Conservation (phyloP, 2,888 invertebrate genomes). For the Lithodes maja region DNA sequence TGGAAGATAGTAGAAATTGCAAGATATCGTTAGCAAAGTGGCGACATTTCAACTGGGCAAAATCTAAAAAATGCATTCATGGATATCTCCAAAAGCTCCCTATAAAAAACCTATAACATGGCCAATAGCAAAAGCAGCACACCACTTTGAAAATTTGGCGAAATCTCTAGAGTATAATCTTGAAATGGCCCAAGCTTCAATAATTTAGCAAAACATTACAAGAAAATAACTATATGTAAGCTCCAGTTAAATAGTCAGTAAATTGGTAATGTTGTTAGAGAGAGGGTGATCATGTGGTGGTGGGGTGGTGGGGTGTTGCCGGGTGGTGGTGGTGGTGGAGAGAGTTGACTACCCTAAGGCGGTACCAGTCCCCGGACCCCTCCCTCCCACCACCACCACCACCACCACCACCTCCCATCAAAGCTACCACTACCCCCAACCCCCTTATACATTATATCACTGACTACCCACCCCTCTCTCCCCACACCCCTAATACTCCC, state of each 20-base stretch:
- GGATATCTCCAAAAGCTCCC: no score
- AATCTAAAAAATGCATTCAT: no score
- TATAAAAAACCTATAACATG: no score
- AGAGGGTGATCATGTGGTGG: background rate
- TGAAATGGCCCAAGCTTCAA: no score
- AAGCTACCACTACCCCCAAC: background rate
- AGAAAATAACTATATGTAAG: background rate
- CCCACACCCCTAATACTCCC: no score
- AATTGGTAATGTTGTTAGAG: no score
- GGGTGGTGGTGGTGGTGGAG: background rate
- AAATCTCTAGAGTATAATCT: background rate
- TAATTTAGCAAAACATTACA: background rate
- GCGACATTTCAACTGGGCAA: no score
- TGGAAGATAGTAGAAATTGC: no score
- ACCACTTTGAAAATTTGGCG: background rate
- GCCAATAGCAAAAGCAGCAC: background rate
- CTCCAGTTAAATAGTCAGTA: no score
- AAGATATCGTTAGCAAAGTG: no score
- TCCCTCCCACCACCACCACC: no score
- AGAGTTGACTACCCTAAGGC: background rate
- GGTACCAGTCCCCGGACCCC: background rate
- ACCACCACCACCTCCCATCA: no score
- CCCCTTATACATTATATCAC: background rate
- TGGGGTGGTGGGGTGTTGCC: background rate
- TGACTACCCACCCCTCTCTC: background rate